These are phyloP conservation scores for Eidolon helvum DNA, from an alignment of 2,113 vertebrate genomes.

Conservation along the genomic window DNA sequence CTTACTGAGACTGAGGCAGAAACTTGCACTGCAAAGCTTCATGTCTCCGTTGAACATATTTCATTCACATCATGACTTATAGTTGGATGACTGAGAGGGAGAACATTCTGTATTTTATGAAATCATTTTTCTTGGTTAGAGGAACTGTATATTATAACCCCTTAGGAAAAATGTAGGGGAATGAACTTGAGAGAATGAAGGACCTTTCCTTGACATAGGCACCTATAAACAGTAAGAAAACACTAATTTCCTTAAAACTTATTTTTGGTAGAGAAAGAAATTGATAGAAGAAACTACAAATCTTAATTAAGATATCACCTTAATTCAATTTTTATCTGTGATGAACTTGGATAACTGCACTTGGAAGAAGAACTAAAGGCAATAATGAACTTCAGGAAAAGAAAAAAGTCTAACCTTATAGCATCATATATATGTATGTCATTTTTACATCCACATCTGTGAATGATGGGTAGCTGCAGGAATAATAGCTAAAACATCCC, in stretches of 20 bases:
- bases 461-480: neutral
- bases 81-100: neutral
- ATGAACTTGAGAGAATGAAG: neutral
- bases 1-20: neutral
- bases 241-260: neutral
- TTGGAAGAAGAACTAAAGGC: neutral
- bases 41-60: neutral
- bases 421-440: fast-evolving
- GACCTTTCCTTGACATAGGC: neutral
- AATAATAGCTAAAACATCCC: neutral
- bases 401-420: neutral
- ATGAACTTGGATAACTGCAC: neutral
- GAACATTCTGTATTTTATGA: constrained; percentile 9
- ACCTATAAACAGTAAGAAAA: neutral
- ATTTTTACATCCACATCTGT: neutral
- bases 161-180: neutral
- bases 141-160: neutral
- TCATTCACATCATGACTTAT: neutral
- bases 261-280: neutral
- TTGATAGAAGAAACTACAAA: neutral
- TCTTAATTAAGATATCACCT: neutral
- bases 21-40: neutral
- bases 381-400: neutral
- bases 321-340: neutral
- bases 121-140: neutral